Conservation (phyloP, 2,888 invertebrate species). For the Gnatocerus cornutus region DNA sequence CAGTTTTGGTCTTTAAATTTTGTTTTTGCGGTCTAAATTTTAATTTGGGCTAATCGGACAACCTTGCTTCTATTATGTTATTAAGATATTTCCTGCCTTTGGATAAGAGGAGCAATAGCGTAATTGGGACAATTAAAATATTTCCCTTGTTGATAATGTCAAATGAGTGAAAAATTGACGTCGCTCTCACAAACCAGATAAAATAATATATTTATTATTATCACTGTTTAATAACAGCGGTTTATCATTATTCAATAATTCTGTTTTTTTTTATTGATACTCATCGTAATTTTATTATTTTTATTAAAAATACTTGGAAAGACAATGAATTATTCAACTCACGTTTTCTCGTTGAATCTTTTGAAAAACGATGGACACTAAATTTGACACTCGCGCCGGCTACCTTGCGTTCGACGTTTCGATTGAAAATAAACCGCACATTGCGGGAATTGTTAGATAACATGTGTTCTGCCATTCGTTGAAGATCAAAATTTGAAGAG, state of each 20-base stretch:
- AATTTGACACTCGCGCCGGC: conserved; percentile 36
- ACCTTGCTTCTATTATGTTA: conserved; percentile 29
- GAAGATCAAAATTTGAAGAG: conserved; percentile 7
- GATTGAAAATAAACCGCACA: conserved; percentile 39
- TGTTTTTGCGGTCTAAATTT: neutral
- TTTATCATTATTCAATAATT: too few relatives aligned
- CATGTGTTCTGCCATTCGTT: conserved; percentile 16
- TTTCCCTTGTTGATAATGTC: neutral
- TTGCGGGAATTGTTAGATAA: conserved; percentile 36
- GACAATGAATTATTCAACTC: neutral
- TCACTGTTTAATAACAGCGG: neutral
- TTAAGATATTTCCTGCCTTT: conserved; percentile 32
- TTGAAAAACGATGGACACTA: conserved; percentile 23
- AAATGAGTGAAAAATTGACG: neutral
- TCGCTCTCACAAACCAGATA: conserved; percentile 10
- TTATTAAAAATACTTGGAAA: too few relatives aligned
- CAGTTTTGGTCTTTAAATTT: too few relatives aligned
- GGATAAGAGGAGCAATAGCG: conserved; percentile 15
- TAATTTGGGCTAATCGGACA: conserved; percentile 6
- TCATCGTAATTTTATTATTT: too few relatives aligned
- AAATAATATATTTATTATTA: neutral
- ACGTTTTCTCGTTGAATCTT: neutral
- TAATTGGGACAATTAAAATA: conserved; percentile 14
- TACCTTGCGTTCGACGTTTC: conserved; percentile 26
- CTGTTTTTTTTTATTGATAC: neutral